Percentiles rank a stretch among this genome's conserved stretches.
Evolutionary conservation across 1,140 invertebrate species (phyloP).

Genomic region (Macrotrachela quadricornifera): DNA sequence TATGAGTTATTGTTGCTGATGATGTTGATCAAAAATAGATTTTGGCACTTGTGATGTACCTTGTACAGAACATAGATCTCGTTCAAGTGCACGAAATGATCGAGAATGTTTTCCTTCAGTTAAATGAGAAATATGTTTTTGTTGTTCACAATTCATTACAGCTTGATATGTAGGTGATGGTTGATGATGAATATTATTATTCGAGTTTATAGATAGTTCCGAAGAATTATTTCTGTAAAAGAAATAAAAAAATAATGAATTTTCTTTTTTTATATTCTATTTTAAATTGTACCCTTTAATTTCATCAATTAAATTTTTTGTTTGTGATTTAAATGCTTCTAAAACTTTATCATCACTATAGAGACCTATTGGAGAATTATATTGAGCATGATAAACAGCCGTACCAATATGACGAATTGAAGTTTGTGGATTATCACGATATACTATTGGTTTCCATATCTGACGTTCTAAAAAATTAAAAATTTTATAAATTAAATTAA

Average conservation of each 20-base stretch:
- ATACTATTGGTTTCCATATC: neutral
- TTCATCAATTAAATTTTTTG: constrained; percentile 1
- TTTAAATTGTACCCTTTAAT: neutral
- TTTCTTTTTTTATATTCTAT: no score
- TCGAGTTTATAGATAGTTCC: neutral
- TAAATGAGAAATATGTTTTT: neutral
- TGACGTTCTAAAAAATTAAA: neutral
- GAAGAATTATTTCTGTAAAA: no score
- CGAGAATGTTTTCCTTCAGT: neutral
- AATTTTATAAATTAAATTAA: no score
- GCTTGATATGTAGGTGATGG: neutral
- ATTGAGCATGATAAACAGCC: constrained; percentile 5
- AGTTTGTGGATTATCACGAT: no score
- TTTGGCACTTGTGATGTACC: no score
- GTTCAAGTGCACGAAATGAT: no score
- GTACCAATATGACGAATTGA: neutral
- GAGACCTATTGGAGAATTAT: constrained; percentile 7
- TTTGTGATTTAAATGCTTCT: constrained; percentile 7
- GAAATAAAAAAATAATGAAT: no score
- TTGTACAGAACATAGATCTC: no score
- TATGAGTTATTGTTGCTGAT: neutral
- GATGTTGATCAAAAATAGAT: no score
- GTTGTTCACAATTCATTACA: neutral
- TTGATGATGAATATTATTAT: neutral
- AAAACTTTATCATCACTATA: constrained; percentile 7